A percentile compares a stretch with the other conserved stretches of the same genome.
phyloP scores from a whole-genome alignment of 1,140 invertebrate genomes.

The Drosophila albomicans region DNA sequence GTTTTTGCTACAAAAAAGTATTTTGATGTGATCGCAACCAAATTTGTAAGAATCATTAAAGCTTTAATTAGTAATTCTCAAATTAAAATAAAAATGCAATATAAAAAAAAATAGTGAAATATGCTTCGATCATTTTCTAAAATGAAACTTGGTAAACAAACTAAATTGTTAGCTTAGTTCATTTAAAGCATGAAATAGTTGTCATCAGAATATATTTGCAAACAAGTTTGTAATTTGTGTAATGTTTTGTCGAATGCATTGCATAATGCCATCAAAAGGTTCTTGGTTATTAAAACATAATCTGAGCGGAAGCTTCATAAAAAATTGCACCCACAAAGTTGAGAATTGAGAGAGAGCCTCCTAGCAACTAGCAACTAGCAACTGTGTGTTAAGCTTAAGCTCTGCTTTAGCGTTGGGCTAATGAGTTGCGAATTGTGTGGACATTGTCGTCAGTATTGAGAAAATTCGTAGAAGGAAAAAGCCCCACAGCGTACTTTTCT shows the following conservation, averaged over 20 bases:
- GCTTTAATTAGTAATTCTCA: too few species aligned
- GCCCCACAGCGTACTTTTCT: constrained; percentile 29
- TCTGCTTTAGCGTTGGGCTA: constrained; percentile 25
- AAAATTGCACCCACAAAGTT: not conserved
- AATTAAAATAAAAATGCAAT: too few species aligned
- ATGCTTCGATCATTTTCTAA: too few species aligned
- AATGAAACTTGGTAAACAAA: too few species aligned
- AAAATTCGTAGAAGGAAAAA: constrained; percentile 16
- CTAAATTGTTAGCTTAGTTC: too few species aligned
- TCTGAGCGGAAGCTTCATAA: not conserved
- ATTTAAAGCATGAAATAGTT: too few species aligned
- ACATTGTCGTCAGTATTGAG: constrained; percentile 27
- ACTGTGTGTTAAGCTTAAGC: constrained; percentile 35
- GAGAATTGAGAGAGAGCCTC: not conserved
- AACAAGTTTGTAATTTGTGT: not conserved
- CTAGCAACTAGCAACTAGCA: constrained; percentile 6
- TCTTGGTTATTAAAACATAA: not conserved
- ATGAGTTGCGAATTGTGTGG: constrained; percentile 64
- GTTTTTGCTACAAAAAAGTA: too few species aligned
- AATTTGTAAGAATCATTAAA: too few species aligned
- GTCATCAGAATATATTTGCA: too few species aligned
- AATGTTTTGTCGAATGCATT: constrained; percentile 1
- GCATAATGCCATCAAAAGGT: constrained; percentile 1
- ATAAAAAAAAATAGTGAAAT: too few species aligned
- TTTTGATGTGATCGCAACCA: too few species aligned